Conservation (phyloP, 2,113 vertebrate species). For the Erpornis zantholeuca region DNA sequence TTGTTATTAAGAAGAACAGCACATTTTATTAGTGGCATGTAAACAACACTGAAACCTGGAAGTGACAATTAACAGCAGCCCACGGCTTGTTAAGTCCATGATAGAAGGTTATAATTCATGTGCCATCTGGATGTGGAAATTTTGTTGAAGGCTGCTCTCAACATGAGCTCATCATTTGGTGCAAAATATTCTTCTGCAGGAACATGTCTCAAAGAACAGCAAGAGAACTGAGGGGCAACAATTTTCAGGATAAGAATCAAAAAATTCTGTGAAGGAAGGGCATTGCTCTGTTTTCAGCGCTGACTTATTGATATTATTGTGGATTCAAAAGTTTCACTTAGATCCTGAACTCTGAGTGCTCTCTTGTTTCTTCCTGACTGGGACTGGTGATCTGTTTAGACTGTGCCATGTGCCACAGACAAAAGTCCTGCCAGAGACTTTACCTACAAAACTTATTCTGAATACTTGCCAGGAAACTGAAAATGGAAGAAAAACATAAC, state of each 20-base stretch:
- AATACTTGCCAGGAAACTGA: background rate
- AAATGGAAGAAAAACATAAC: background rate
- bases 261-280: background rate
- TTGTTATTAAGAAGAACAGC: background rate
- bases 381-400: background rate
- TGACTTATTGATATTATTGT: background rate
- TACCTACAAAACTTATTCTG: background rate
- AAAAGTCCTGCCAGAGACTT: background rate
- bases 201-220: background rate
- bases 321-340: background rate
- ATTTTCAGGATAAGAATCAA: background rate
- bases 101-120: slow-evolving; percentile 33
- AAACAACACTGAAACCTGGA: background rate
- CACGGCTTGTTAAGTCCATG: background rate
- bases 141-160: background rate
- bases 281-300: background rate
- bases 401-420: background rate
- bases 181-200: background rate
- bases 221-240: background rate
- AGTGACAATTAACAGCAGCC: background rate
- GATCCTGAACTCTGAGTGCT: background rate
- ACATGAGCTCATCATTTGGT: slow-evolving; percentile 11
- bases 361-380: background rate
- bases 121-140: background rate
- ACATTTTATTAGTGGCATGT: background rate